These are phyloP conservation scores for Porphyrio hochstetteri DNA, from an alignment of 2,113 vertebrate genomes.

Conservation along the genomic window DNA sequence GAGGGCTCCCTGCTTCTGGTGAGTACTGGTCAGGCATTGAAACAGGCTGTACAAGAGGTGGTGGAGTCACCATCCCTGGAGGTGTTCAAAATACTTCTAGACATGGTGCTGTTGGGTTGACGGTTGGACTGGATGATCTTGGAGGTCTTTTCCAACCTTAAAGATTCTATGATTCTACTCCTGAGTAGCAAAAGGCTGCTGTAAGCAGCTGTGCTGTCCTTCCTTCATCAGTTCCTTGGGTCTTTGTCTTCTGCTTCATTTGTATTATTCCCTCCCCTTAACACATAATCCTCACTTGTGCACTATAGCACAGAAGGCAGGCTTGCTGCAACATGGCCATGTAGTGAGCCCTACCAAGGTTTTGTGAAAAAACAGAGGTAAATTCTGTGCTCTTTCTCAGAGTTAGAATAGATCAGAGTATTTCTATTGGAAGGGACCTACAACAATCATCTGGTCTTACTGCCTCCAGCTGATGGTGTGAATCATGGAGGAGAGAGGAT, in stretches of 20 bases:
- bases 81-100: too few species aligned
- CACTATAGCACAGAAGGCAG: fast-evolving
- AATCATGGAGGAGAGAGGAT: not conserved
- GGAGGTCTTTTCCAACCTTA: too few species aligned
- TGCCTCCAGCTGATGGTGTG: not conserved
- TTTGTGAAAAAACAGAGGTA: not conserved
- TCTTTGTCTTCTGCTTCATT: not conserved
- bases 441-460: not conserved
- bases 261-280: not conserved
- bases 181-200: not conserved
- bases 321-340: fast-evolving
- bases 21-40: not conserved
- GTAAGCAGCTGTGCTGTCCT: fast-evolving
- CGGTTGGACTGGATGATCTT: too few species aligned
- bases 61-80: too few species aligned
- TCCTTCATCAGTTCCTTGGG: not conserved
- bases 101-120: too few species aligned
- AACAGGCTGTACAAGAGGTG: too few species aligned
- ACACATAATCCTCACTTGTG: fast-evolving
- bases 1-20: not conserved
- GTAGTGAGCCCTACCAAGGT: not conserved
- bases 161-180: too few species aligned
- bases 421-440: not conserved
- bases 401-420: not conserved
- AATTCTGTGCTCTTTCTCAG: not conserved